Evolutionary conservation across 92 coral and sea anemone genomes (phyloP).

Genomic region (Pocillopora grandis): DNA sequence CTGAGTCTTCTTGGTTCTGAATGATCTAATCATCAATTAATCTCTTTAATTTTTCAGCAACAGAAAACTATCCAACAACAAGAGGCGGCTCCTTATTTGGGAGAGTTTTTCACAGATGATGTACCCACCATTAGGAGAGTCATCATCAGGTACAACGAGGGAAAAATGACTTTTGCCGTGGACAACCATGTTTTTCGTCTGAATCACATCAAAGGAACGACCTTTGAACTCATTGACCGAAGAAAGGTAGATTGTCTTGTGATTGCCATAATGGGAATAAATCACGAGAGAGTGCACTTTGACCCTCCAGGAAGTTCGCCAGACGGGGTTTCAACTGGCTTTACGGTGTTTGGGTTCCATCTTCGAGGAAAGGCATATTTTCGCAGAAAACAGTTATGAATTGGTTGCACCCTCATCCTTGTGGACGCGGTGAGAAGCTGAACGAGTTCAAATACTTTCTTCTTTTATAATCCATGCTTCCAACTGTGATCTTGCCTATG

Average conservation of each 20-base stretch:
- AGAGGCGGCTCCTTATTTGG: constrained; percentile 52
- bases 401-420: neutral
- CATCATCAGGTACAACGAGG: constrained; percentile 15
- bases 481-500: too few species aligned
- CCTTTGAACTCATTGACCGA: constrained; percentile 71
- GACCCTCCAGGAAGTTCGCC: constrained; percentile 37
- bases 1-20: too few species aligned
- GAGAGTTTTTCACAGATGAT: constrained; percentile 48
- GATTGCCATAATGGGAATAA: constrained; percentile 56
- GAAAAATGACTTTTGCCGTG: constrained; percentile 28
- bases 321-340: constrained; percentile 43
- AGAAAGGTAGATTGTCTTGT: constrained; percentile 30
- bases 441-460: too few species aligned
- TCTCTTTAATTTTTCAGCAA: constrained; percentile 6
- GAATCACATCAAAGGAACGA: constrained; percentile 50
- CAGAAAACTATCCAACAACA: neutral
- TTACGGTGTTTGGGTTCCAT: constrained; percentile 61
- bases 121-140: constrained; percentile 41
- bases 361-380: constrained; percentile 72
- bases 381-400: constrained; percentile 35
- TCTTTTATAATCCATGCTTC: too few species aligned
- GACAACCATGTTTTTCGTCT: constrained; percentile 35
- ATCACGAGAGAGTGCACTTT: constrained; percentile 73
- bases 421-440: neutral
- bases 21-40: too few species aligned